Conservation (phyloP, 2,113 vertebrate genomes). For the Macquaria ambigua region DNA sequence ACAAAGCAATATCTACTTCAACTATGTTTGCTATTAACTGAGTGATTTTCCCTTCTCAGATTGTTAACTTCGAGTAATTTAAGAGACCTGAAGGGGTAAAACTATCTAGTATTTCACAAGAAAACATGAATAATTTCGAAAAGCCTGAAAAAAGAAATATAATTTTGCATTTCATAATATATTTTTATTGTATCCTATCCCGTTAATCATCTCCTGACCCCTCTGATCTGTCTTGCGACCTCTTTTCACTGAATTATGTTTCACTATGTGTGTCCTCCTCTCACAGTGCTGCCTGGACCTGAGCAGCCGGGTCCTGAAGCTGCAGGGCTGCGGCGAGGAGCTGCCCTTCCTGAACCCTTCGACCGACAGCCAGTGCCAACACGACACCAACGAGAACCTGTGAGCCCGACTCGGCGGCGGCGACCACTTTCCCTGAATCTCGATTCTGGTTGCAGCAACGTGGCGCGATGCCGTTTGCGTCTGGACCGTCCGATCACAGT, state of each 20-base stretch:
- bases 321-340: slow-evolving; percentile 85
- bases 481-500: slow-evolving; percentile 58
- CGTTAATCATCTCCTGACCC: neutral
- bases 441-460: slow-evolving; percentile 24
- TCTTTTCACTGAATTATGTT: neutral
- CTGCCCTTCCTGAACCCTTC: slow-evolving; percentile 89
- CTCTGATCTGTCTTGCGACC: neutral
- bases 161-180: too few relatives aligned
- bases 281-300: slow-evolving; percentile 92
- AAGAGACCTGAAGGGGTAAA: neutral
- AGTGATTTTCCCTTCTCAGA: neutral
- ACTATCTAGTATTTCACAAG: neutral
- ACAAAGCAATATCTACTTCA: neutral
- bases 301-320: slow-evolving; percentile 85
- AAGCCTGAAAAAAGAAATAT: neutral
- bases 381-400: slow-evolving; percentile 85
- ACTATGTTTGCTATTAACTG: neutral
- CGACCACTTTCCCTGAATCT: slow-evolving; percentile 7
- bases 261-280: slow-evolving; percentile 22
- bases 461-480: slow-evolving; percentile 33
- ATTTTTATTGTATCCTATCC: neutral
- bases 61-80: neutral
- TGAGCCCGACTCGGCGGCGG: slow-evolving; percentile 65
- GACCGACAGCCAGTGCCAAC: slow-evolving; percentile 75
- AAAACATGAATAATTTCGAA: neutral